A percentile compares a stretch with the other conserved stretches of the same genome.
Conservation (phyloP, 1,140 invertebrate species). For the Drosophila mojavensis region DNA sequence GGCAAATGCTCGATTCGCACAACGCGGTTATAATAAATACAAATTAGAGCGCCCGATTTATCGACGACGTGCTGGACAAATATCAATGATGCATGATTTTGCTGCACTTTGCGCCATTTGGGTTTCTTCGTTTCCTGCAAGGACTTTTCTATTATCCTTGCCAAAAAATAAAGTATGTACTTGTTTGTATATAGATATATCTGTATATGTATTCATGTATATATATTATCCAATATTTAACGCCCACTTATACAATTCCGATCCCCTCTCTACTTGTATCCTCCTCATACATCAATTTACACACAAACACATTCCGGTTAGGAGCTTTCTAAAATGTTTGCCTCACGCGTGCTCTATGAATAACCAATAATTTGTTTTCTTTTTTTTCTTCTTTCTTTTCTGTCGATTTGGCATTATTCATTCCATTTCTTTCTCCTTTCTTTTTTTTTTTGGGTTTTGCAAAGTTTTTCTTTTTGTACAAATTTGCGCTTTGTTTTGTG, state of each 20-base stretch:
- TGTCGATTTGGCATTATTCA: constrained; percentile 23
- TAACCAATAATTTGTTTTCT: constrained; percentile 49
- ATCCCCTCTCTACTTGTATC: not conserved
- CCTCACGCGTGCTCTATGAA: constrained; percentile 28
- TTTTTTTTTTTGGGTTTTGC: constrained; percentile 27
- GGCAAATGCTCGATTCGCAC: constrained; percentile 17
- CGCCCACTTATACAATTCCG: constrained; percentile 47
- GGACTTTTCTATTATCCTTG: constrained; percentile 20
- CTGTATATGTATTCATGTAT: constrained; percentile 41
- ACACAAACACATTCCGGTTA: constrained; percentile 51
- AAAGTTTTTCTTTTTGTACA: constrained; percentile 25
- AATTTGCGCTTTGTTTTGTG: constrained; percentile 58
- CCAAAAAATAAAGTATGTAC: constrained; percentile 64
- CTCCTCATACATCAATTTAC: constrained; percentile 56
- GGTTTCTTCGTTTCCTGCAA: constrained; percentile 2
- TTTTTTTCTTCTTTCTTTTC: constrained; percentile 26
- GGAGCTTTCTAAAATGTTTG: constrained; percentile 22
- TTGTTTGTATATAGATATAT: constrained; percentile 76
- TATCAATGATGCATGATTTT: constrained; percentile 80
- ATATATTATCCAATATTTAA: constrained; percentile 68
- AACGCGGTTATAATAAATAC: constrained; percentile 35
- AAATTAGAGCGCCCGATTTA: constrained; percentile 10
- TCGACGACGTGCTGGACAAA: constrained; percentile 74
- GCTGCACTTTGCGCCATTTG: constrained; percentile 37
- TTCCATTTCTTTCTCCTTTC: constrained; percentile 27